Conservation (phyloP, 2,797 vertebrate genomes). For the Cyclura pinguis region DNA sequence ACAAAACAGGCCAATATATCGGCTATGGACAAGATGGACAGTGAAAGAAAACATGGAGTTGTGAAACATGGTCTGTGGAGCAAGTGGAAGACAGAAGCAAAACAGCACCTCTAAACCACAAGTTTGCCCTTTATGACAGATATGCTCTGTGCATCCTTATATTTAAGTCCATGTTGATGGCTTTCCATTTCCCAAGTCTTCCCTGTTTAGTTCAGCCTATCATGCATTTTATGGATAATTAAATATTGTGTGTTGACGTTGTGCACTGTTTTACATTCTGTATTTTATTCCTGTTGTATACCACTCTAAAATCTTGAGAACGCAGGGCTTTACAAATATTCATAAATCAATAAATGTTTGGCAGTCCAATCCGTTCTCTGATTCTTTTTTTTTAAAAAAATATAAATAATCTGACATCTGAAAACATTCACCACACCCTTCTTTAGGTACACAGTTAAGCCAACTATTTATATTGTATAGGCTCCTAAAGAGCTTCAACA, state of each 20-base stretch:
- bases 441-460: conserved; percentile 59
- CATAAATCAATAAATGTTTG: background rate
- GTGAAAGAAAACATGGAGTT: background rate
- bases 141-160: background rate
- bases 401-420: conserved; percentile 13
- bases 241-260: background rate
- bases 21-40: background rate
- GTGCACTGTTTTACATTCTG: background rate
- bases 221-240: background rate
- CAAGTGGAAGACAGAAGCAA: background rate
- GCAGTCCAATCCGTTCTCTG: background rate
- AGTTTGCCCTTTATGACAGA: background rate
- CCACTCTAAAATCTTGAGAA: background rate
- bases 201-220: background rate
- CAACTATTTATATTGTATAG: conserved; percentile 44
- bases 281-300: background rate
- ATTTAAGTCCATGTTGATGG: background rate
- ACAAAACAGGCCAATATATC: background rate
- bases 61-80: background rate
- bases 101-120: background rate
- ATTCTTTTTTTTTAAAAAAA: background rate
- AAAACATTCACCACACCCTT: background rate
- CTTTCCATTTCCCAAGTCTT: background rate
- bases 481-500: conserved; percentile 59
- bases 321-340: no score